Percentiles rank a stretch among this genome's conserved stretches.
These are phyloP conservation scores for Cryptus viduatorius DNA, from an alignment of 2,888 invertebrate species.

Conservation along the genomic window DNA sequence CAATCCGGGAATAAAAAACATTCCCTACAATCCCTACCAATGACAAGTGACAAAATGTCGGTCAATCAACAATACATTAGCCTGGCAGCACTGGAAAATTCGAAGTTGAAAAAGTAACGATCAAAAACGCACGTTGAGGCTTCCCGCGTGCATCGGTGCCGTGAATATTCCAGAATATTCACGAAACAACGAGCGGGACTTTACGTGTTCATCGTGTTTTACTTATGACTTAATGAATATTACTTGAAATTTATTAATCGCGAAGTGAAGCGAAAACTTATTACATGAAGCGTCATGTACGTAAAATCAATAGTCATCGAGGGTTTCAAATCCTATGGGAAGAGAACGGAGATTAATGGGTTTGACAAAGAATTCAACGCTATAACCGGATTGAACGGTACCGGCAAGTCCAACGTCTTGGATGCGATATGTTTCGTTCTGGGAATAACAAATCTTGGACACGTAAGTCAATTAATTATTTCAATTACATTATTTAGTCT, in stretches of 20 bases:
- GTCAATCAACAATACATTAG: not conserved
- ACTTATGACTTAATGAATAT: not conserved
- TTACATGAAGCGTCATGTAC: conserved; percentile 88
- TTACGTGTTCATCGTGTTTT: not conserved
- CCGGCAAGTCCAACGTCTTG: conserved; percentile 98
- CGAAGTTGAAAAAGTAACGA: not conserved
- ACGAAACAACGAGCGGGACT: not conserved
- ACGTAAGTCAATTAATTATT: conserved; percentile 88
- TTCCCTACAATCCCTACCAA: not conserved
- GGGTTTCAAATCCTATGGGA: conserved; percentile 99
- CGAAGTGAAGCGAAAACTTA: not conserved
- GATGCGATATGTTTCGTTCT: conserved; percentile 99
- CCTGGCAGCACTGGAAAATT: not conserved
- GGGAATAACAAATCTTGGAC: conserved; percentile 96
- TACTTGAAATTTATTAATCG: not conserved
- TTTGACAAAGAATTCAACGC: conserved; percentile 99
- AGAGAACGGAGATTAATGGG: conserved; percentile 94
- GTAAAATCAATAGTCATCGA: conserved; percentile 97
- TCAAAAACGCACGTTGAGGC: not conserved
- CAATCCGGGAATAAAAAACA: not conserved
- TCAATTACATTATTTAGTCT: not conserved
- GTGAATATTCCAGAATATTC: not conserved
- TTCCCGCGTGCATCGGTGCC: not conserved
- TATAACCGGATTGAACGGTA: conserved; percentile 98
- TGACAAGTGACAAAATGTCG: not conserved